These are phyloP conservation scores for Clitarchus hookeri DNA, from an alignment of 2,888 invertebrate species.

Conservation along the genomic window DNA sequence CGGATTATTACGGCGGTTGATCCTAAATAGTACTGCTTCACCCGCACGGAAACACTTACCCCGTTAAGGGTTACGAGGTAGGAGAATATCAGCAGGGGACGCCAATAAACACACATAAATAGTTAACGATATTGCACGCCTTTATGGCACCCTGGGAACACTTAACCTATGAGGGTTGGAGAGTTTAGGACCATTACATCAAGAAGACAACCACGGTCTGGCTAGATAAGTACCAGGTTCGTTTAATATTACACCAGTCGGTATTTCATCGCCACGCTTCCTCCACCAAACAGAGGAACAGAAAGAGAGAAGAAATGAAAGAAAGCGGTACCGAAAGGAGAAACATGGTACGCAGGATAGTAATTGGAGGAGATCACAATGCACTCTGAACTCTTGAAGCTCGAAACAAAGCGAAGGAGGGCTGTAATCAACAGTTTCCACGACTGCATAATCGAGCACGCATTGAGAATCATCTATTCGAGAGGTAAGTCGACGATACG, in stretches of 20 bases:
- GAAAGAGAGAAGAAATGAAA: not conserved
- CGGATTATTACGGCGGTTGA: not conserved
- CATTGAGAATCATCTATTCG: not conserved
- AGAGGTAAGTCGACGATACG: not conserved
- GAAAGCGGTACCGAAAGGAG: not conserved
- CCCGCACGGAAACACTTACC: not conserved
- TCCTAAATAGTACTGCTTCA: not conserved
- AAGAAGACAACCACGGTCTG: not conserved
- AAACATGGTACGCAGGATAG: not conserved
- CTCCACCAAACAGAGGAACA: not conserved
- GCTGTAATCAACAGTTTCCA: not conserved
- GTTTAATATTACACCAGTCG: too few relatives aligned
- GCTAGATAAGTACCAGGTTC: not conserved
- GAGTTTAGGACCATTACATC: not conserved
- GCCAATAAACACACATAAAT: not conserved
- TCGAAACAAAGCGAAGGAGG: not conserved
- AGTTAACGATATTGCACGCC: not conserved
- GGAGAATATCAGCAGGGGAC: not conserved
- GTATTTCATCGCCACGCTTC: not conserved
- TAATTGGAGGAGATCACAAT: not conserved
- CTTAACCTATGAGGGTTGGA: not conserved
- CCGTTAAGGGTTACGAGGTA: not conserved
- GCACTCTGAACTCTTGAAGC: not conserved
- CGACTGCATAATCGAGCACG: conserved; percentile 14
- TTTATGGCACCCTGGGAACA: not conserved